These are phyloP conservation scores for Leptogaster cylindrica DNA, from an alignment of 2,888 invertebrate genomes.

Conservation along the genomic window DNA sequence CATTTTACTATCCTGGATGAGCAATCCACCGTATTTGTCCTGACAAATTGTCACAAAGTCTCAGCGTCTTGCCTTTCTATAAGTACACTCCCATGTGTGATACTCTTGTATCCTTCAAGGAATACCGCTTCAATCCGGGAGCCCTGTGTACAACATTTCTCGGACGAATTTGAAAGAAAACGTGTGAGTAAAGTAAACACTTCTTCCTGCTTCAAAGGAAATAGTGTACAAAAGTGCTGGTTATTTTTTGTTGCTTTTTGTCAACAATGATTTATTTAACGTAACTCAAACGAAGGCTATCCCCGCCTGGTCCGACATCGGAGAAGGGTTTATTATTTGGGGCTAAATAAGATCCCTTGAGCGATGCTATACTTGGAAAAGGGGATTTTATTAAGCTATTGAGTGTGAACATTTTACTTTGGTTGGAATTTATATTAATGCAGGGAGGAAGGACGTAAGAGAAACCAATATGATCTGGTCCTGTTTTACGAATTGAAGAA, in stretches of 20 bases:
- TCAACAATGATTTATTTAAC: constrained; percentile 47
- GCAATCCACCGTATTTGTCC: constrained; percentile 30
- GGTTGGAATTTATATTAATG: constrained; percentile 43
- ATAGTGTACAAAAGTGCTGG: constrained; percentile 41
- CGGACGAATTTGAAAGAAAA: constrained; percentile 15
- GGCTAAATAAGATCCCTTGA: constrained; percentile 44
- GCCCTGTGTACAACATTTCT: constrained; percentile 23
- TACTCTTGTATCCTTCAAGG: background rate
- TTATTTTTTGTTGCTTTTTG: constrained; percentile 48
- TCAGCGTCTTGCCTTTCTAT: constrained; percentile 32
- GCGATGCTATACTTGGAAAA: constrained; percentile 33
- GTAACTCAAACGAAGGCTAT: constrained; percentile 35
- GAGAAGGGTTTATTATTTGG: constrained; percentile 44
- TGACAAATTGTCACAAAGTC: constrained; percentile 32
- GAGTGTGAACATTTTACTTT: constrained; percentile 45
- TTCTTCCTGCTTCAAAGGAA: constrained; percentile 24
- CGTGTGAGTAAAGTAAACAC: constrained; percentile 25
- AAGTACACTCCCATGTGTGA: background rate
- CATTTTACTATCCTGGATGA: constrained; percentile 30
- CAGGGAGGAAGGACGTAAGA: background rate
- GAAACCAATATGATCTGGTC: no score
- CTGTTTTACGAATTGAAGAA: no score
- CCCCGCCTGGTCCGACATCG: constrained; percentile 8
- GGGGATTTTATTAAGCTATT: constrained; percentile 44
- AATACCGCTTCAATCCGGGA: constrained; percentile 21